These are phyloP conservation scores for Ophion obscuratus DNA, from an alignment of 2,888 invertebrate genomes.

Conservation along the genomic window DNA sequence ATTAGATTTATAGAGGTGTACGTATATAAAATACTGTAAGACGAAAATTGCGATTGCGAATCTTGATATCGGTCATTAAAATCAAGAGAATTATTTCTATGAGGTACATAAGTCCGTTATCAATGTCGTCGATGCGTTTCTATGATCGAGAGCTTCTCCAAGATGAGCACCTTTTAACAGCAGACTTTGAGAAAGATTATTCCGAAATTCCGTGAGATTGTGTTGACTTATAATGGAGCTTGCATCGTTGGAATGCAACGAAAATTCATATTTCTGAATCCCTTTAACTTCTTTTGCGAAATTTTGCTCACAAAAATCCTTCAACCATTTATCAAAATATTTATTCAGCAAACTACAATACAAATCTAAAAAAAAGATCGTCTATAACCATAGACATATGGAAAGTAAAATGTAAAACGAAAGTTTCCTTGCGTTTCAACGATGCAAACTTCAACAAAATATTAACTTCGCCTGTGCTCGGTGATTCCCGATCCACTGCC, in stretches of 20 bases:
- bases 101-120: constrained; percentile 26
- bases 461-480: not conserved
- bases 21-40: not conserved
- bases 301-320: too few species aligned
- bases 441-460: not conserved
- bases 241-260: too few species aligned
- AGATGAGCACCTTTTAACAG: not conserved
- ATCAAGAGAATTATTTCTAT: constrained; percentile 9
- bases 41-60: not conserved
- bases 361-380: too few species aligned
- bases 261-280: too few species aligned
- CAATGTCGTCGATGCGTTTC: not conserved
- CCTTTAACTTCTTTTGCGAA: too few species aligned
- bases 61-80: too few species aligned
- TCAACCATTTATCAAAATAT: too few species aligned
- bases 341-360: too few species aligned
- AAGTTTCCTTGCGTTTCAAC: too few species aligned
- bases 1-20: not conserved
- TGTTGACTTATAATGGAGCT: not conserved
- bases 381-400: too few species aligned
- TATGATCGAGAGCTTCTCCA: not conserved
- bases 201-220: not conserved
- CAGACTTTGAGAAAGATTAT: not conserved
- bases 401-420: too few species aligned
- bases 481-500: too few species aligned